Evolutionary conservation across 2,113 vertebrate genomes (phyloP), one percentile per base, ranked within the genome.

Genomic region (Microtus pennsylvanicus): DNA sequence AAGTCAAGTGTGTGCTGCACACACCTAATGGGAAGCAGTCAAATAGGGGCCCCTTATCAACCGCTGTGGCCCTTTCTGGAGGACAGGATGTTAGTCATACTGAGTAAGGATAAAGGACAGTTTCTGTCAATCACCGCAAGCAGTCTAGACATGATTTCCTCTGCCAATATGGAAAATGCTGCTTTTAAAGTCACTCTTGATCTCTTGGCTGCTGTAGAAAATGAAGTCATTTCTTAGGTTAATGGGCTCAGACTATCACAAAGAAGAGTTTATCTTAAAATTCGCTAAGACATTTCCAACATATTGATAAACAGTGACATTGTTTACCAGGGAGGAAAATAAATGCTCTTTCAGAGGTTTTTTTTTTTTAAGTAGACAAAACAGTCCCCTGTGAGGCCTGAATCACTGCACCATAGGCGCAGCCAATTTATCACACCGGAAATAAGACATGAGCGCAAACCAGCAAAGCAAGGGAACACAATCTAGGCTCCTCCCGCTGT

Each of bases 151-250:
- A 12, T 13, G 33, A 52, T 42, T 94, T 63, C 35, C 58, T 93
- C 12, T 58, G 42, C 7, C 63, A 77, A 38, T 24, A 45, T 21
- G 75, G 72, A 90, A 81, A 89, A 89, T 21, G 38, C 47, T 72
- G 12, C 70, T 42, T 89, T 61, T 92, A 78, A 92, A 88, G 85
- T 85, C 61, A 28, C 61, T 38, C 65, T 63, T 26, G 67, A 90
- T 94, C 70, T 97, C 93, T 52, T 86, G 63, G 91, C 75, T 93
- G 78, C 55, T 45, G 21, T 50, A 89, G 94, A 90, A 96, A 95
- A 94, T 87, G 93, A 91, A 85, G 78, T 5, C 30, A 80, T 87
- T 35, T 70, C 93, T 83, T 74, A 94, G 87, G 94, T 67, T 70
- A 87, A 95, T 61, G 75, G 78, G 50, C 75, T 88, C 75, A 4